Base-by-base conservation (phyloP, 2,888 invertebrate species). In the Rhingia rostrata region DNA sequence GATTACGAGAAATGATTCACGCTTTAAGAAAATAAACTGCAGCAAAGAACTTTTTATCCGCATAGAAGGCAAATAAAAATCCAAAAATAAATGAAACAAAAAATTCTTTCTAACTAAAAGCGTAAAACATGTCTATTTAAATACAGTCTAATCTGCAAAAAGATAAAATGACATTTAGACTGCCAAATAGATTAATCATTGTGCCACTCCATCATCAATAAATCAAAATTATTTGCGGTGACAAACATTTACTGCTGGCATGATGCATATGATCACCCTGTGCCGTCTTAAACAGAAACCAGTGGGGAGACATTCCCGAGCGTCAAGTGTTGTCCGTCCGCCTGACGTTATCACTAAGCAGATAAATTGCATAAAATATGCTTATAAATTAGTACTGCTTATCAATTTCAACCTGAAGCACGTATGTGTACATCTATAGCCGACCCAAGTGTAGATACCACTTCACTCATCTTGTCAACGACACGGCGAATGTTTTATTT, bases 361-460 rank as follows among this genome's bases (percentile, higher is more conserved):
- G 72, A 56, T 73, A 64, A 67, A 83, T 79, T 83, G 67, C 73
- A 83, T 74, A 74, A 64, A 79, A 67, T 56, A 63, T 54, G 35
- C 63, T 47, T 49, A 33, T 51, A 56, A 74, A 73, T 78, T 73
- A 78, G 45, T 72, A 66, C 41, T 66, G 12, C 66, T 77, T 82
- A 82, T 67, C 78, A 51, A 56, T 63, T 30, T 41, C 14, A 32
- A 32, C 14, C 53, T 70, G 10, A 49, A 60, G n/a, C 63, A 73
- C 54, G 61, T 80, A 56, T 22, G 22, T 22, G 22, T 22, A 22
- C 66, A 43, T 45, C 30, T 66, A 35, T 7, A 30, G 61, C 35
- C 14, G n/a, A 51, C 33, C 51, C 53, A 51, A 56, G 49, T 51
- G 51, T 51, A 61, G 56, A 80, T 80, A 80, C 43, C 67, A 73